Percentiles rank a stretch among this genome's conserved stretches.
phyloP scores from a whole-genome alignment of 2,888 invertebrate species.

The Chloroclystis v-ata region DNA sequence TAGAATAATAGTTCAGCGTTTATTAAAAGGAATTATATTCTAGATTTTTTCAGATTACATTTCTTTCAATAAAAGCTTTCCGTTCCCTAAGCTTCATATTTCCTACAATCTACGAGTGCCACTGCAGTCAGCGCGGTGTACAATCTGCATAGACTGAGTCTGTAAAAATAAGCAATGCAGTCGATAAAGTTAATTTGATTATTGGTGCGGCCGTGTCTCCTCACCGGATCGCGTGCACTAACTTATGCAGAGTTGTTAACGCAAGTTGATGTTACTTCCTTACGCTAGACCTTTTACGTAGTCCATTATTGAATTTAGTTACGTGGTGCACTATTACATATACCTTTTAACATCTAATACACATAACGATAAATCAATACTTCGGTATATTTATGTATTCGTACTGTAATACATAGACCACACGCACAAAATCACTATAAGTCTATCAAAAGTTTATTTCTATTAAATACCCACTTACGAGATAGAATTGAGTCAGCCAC shows the following conservation, averaged over 20 bases:
- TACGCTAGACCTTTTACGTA: constrained; percentile 34
- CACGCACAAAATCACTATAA: neutral
- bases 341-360: no score
- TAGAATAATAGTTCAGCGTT: no score
- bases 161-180: constrained; percentile 13
- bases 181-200: constrained; percentile 17
- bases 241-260: constrained; percentile 39
- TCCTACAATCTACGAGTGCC: no score
- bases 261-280: constrained; percentile 30
- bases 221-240: constrained; percentile 33
- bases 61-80: no score
- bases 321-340: no score
- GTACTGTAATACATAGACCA: no score
- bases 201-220: constrained; percentile 17
- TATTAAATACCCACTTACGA: neutral
- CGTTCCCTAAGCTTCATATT: neutral
- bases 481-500: neutral
- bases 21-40: no score
- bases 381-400: no score
- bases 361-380: no score
- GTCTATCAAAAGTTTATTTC: no score
- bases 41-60: no score
- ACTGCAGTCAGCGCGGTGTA: no score
- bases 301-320: constrained; percentile 25
- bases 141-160: neutral